Percentiles rank a stretch among this genome's conserved stretches.
These are phyloP conservation scores for Hyphantria cunea DNA, from an alignment of 1,140 invertebrate species.

Conservation along the genomic window DNA sequence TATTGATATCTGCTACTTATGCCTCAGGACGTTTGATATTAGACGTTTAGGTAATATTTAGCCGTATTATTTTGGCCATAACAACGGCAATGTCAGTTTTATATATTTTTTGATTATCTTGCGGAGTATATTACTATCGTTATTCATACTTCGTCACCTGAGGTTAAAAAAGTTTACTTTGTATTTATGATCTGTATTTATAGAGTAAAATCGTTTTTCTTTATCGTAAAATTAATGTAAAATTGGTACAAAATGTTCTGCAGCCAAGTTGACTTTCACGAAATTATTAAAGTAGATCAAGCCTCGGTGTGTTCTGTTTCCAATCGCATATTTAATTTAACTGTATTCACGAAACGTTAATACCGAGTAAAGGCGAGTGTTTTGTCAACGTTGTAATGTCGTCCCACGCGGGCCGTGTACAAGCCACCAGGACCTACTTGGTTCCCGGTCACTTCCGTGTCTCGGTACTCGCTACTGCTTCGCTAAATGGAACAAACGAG, in stretches of 20 bases:
- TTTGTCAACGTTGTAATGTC: conserved; percentile 47
- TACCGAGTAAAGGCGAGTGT: conserved; percentile 31
- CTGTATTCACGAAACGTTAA: conserved; percentile 37
- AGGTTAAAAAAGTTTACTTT: too few species aligned
- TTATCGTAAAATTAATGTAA: too few species aligned
- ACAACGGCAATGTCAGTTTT: too few species aligned
- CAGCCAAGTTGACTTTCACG: neutral
- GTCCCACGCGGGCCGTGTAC: conserved; percentile 58
- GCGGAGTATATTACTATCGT: too few species aligned
- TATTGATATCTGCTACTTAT: conserved; percentile 61
- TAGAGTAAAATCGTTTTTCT: too few species aligned
- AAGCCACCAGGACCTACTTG: conserved; percentile 48
- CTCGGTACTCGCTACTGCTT: conserved; percentile 34
- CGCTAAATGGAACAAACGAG: conserved; percentile 44
- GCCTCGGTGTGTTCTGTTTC: conserved; percentile 3
- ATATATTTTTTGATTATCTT: too few species aligned
- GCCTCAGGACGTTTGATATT: conserved; percentile 49
- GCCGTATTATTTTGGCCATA: too few species aligned
- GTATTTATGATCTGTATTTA: too few species aligned
- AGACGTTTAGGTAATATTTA: too few species aligned
- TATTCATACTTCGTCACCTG: too few species aligned
- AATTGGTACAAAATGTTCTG: conserved; percentile 24
- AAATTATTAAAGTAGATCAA: neutral
- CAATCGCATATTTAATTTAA: conserved; percentile 34
- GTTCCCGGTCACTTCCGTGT: conserved; percentile 59